These are phyloP conservation scores for Lycaena phlaeas DNA, from an alignment of 2,888 invertebrate genomes.

Conservation along the genomic window DNA sequence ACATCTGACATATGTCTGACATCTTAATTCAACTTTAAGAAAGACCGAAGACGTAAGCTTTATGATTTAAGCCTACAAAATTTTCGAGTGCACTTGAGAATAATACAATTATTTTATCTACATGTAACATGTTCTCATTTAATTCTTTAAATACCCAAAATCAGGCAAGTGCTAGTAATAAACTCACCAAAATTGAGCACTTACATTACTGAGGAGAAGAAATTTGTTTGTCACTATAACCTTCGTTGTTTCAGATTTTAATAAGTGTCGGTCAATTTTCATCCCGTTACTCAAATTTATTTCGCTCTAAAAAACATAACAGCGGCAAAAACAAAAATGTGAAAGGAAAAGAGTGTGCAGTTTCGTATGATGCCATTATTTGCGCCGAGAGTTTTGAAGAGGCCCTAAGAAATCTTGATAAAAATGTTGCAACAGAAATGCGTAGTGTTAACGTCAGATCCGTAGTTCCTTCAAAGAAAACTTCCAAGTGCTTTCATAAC, in stretches of 20 bases:
- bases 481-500: constrained; percentile 24
- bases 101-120: constrained; percentile 47
- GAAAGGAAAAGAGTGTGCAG: constrained; percentile 39
- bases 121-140: constrained; percentile 74
- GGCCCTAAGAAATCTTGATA: constrained; percentile 53
- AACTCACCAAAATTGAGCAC: constrained; percentile 6
- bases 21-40: constrained; percentile 23
- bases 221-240: constrained; percentile 25
- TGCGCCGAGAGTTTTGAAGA: constrained; percentile 57
- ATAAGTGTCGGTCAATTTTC: constrained; percentile 67
- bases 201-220: too few species aligned
- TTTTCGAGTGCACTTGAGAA: constrained; percentile 68
- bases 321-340: constrained; percentile 45
- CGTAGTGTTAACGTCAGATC: constrained; percentile 40
- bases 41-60: constrained; percentile 23
- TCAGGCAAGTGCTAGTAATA: constrained; percentile 40
- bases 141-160: constrained; percentile 69
- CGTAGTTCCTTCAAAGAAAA: constrained; percentile 30
- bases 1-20: not conserved
- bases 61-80: constrained; percentile 63
- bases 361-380: constrained; percentile 40
- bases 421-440: constrained; percentile 54
- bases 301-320: constrained; percentile 55
- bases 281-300: constrained; percentile 54
- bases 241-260: constrained; percentile 59